Conservation (phyloP, 1,140 invertebrate species). For the Gonioctena quinquepunctata region DNA sequence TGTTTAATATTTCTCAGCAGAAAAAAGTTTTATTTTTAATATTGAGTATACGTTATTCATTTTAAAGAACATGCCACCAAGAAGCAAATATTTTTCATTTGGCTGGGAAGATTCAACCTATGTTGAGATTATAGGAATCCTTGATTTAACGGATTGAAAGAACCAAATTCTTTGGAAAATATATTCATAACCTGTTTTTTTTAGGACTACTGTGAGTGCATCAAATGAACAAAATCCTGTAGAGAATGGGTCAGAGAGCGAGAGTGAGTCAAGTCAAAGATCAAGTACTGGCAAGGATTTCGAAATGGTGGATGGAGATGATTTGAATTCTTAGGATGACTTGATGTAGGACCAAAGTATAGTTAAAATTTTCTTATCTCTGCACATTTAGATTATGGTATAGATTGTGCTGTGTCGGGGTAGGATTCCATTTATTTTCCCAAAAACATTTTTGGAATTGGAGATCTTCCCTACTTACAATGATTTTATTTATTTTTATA, state of each 20-base stretch:
- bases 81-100: too few species aligned
- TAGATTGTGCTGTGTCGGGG: neutral
- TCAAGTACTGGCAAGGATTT: slow-evolving; percentile 81
- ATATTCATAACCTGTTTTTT: too few species aligned
- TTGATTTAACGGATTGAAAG: too few species aligned
- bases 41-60: too few species aligned
- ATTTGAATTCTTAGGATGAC: slow-evolving; percentile 57
- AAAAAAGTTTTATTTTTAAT: too few species aligned
- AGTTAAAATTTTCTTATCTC: neutral
- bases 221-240: neutral
- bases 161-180: too few species aligned
- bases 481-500: neutral
- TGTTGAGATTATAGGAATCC: too few species aligned
- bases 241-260: slow-evolving; percentile 61
- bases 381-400: slow-evolving; percentile 2
- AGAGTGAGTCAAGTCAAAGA: slow-evolving; percentile 70
- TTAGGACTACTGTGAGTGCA: neutral
- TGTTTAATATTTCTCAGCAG: too few species aligned
- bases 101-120: too few species aligned
- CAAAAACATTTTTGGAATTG: neutral
- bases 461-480: neutral
- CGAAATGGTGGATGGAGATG: slow-evolving; percentile 72
- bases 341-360: neutral
- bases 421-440: neutral
- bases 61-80: too few species aligned